phyloP scores from a whole-genome alignment of 2,888 invertebrate species.

The Alloscopus bannaensis region DNA sequence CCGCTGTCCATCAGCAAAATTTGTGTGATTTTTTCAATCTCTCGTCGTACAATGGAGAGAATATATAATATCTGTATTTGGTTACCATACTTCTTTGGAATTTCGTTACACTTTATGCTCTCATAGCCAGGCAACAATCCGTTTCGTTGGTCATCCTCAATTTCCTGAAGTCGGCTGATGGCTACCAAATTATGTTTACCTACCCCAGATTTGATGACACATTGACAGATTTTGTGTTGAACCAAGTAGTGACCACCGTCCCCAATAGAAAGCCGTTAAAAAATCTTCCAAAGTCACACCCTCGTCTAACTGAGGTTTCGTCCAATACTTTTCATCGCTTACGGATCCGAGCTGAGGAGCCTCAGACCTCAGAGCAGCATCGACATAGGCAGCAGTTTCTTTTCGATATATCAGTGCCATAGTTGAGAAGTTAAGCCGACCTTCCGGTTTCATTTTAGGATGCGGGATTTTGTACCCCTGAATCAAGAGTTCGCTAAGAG shows the following conservation, averaged over 20 bases:
- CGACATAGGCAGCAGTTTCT: neutral
- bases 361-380: neutral
- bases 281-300: neutral
- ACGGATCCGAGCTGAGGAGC: neutral
- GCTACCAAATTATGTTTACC: neutral
- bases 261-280: neutral
- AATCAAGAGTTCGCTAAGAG: neutral
- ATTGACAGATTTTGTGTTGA: neutral
- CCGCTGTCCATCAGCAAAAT: no score
- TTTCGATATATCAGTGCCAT: neutral
- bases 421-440: neutral
- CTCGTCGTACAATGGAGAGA: neutral
- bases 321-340: neutral
- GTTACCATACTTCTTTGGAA: neutral
- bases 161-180: no score
- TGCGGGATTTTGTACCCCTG: neutral
- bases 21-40: no score
- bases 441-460: neutral
- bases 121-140: no score
- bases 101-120: neutral
- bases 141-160: no score
- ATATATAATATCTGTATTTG: neutral
- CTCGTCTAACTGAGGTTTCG: neutral
- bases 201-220: neutral
- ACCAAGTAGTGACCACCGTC: neutral